Evolutionary conservation across 2,797 vertebrate genomes (phyloP).

Genomic region (Leuciscus waleckii): DNA sequence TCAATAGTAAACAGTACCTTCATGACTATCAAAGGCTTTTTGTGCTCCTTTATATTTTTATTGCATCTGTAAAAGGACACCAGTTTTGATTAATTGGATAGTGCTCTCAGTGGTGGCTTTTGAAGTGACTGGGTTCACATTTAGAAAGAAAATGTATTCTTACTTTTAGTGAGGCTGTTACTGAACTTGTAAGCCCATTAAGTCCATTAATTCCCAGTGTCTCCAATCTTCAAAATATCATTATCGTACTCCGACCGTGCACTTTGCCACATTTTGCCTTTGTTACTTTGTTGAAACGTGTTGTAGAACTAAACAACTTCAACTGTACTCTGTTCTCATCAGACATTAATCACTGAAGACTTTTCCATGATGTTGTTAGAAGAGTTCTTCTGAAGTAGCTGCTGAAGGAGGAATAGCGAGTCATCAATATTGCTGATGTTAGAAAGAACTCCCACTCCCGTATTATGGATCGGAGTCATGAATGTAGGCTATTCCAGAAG

Average conservation of each 20-base stretch:
- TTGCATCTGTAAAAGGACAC: slow-evolving; percentile 41
- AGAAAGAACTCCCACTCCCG: background rate
- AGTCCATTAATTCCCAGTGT: slow-evolving; percentile 8
- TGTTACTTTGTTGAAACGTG: slow-evolving; percentile 15
- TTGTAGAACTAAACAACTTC: slow-evolving; percentile 14
- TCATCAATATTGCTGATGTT: slow-evolving; percentile 17
- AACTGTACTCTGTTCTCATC: slow-evolving; percentile 5
- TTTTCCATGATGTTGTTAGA: background rate
- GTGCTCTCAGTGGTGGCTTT: slow-evolving; percentile 15
- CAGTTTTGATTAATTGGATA: slow-evolving; percentile 15
- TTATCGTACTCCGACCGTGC: background rate
- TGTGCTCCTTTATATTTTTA: background rate
- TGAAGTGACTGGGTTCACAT: slow-evolving; percentile 42
- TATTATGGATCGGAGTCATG: slow-evolving; percentile 4
- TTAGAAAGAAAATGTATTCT: slow-evolving; percentile 40
- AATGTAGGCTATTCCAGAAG: background rate
- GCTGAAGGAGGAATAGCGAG: slow-evolving; percentile 64
- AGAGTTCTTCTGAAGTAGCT: slow-evolving; percentile 33
- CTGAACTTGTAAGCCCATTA: slow-evolving; percentile 44
- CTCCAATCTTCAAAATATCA: slow-evolving; percentile 17
- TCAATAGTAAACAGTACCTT: slow-evolving; percentile 7
- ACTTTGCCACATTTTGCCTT: slow-evolving; percentile 19
- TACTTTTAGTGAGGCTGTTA: slow-evolving; percentile 33
- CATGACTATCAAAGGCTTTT: slow-evolving; percentile 1
- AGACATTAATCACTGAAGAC: slow-evolving; percentile 1